Conservation (phyloP, 1,140 invertebrate species). For the Phymorhynchus buccinoides region DNA sequence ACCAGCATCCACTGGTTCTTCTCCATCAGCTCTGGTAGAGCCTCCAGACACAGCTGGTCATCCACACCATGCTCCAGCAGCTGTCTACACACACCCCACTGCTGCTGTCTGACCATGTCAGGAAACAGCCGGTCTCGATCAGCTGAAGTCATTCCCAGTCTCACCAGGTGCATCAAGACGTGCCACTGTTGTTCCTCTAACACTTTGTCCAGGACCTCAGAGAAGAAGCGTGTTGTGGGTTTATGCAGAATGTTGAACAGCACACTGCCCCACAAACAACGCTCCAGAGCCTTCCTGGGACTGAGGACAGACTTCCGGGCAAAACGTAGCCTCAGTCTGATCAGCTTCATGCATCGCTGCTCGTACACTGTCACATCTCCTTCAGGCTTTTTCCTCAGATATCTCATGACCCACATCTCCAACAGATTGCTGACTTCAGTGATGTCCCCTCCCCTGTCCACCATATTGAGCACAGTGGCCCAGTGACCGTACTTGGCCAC, state of each 20-base stretch:
- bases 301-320: not conserved
- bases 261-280: not conserved
- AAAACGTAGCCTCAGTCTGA: not conserved
- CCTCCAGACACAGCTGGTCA: slow-evolving; percentile 5
- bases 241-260: not conserved
- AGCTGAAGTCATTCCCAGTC: not conserved
- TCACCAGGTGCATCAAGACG: slow-evolving; percentile 13
- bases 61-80: slow-evolving; percentile 10
- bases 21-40: slow-evolving; percentile 24
- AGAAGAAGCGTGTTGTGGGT: not conserved
- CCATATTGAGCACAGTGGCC: not conserved
- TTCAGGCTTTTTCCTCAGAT: not conserved
- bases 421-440: not conserved
- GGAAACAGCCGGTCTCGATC: slow-evolving; percentile 5
- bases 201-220: not conserved
- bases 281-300: not conserved
- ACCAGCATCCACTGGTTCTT: slow-evolving; percentile 19
- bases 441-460: slow-evolving; percentile 5
- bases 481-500: not conserved
- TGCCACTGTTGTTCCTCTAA: not conserved
- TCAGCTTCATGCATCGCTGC: not conserved
- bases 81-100: slow-evolving; percentile 8
- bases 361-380: not conserved
- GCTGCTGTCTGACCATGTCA: not conserved
- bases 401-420: not conserved